These are phyloP conservation scores for Ciconia nigra DNA, from an alignment of 2,797 vertebrate genomes.

Conservation along the genomic window DNA sequence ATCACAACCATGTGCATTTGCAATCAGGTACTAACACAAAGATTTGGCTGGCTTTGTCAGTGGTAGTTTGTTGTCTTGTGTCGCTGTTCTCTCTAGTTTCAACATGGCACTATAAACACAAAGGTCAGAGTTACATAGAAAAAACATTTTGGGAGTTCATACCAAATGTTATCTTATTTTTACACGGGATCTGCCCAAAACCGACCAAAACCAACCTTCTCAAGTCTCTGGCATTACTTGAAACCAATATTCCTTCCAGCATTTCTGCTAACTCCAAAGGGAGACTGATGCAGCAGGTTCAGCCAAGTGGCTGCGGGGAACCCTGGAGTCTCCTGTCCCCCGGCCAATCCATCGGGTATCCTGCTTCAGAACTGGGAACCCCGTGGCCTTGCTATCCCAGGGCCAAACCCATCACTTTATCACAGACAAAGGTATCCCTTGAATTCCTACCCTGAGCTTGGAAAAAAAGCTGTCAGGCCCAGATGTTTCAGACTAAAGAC, in stretches of 20 bases:
- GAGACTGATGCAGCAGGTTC: not conserved
- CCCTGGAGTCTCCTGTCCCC: not conserved
- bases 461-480: not conserved
- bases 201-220: not conserved
- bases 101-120: not conserved
- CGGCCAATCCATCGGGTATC: fast-evolving
- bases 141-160: not conserved
- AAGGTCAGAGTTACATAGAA: not conserved
- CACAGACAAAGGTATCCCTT: not conserved
- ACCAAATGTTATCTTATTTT: not conserved
- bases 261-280: not conserved
- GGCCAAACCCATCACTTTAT: not conserved
- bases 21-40: not conserved
- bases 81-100: not conserved
- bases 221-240: not conserved
- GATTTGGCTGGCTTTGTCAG: fast-evolving
- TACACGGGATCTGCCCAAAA: fast-evolving
- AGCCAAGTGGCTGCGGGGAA: fast-evolving
- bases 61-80: fast-evolving
- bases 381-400: fast-evolving
- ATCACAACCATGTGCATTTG: fast-evolving
- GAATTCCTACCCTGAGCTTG: not conserved
- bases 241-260: not conserved
- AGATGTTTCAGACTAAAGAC: constrained; percentile 20
- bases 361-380: not conserved